A percentile compares a stretch with the other conserved stretches of the same genome.
Evolutionary conservation across 1,140 invertebrate genomes (phyloP).

Genomic region (Pachyrhynchus sulphureomaculatus): DNA sequence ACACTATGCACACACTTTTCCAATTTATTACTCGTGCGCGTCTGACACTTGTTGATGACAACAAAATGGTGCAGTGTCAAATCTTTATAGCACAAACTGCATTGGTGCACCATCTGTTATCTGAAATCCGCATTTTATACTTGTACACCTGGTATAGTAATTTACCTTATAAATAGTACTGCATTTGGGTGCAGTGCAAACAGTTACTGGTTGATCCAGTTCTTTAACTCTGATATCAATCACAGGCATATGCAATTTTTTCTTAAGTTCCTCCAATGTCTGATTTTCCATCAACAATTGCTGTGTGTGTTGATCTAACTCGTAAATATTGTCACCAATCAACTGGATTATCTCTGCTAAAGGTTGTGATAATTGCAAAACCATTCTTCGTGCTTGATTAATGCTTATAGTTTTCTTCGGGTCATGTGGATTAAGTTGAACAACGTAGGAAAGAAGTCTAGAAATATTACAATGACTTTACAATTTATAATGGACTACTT

Average conservation of each 20-base stretch:
- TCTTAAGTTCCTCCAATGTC: conserved; percentile 4
- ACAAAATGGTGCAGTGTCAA: too few relatives aligned
- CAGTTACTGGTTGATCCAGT: conserved; percentile 11
- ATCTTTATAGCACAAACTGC: too few relatives aligned
- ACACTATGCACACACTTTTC: too few relatives aligned
- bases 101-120: too few relatives aligned
- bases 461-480: too few relatives aligned
- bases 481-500: too few relatives aligned
- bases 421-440: not conserved
- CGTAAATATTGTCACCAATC: conserved; percentile 7
- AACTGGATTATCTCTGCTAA: too few relatives aligned
- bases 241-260: conserved; percentile 11
- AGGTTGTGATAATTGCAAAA: conserved; percentile 9
- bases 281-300: conserved; percentile 4
- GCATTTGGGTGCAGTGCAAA: conserved; percentile 13
- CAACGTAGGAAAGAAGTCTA: not conserved
- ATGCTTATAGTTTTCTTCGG: too few relatives aligned
- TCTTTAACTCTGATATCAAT: conserved; percentile 6
- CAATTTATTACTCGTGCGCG: too few relatives aligned
- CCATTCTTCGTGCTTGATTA: not conserved
- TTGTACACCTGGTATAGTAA: too few relatives aligned
- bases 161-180: conserved; percentile 11
- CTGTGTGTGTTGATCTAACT: conserved; percentile 3
- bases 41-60: too few relatives aligned
- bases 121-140: too few relatives aligned